A percentile compares a stretch with the other conserved stretches of the same genome.
Evolutionary conservation across 2,113 vertebrate genomes (phyloP).

Genomic region (Oriolus oriolus): DNA sequence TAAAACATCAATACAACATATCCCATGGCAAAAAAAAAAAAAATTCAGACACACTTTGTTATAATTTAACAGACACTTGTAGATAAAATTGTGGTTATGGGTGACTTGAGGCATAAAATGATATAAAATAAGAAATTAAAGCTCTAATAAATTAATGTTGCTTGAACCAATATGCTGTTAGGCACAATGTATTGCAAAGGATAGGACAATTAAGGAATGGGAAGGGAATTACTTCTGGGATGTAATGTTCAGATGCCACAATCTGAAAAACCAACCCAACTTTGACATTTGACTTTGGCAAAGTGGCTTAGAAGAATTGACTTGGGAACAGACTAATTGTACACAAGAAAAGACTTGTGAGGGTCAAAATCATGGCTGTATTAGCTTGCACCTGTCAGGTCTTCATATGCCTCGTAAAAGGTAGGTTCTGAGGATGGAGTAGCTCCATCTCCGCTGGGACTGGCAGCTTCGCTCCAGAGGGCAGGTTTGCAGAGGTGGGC

Average conservation of each 20-base stretch:
- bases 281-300: neutral
- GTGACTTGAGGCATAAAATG: constrained; percentile 16
- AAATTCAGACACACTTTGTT: neutral
- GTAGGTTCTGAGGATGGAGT: neutral
- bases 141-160: constrained; percentile 31
- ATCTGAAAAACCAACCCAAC: neutral
- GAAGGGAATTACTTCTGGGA: neutral
- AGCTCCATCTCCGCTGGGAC: neutral
- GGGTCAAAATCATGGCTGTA: neutral
- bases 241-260: neutral
- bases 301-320: neutral
- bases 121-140: constrained; percentile 27
- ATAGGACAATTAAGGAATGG: neutral
- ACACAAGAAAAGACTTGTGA: fast-evolving
- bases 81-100: constrained; percentile 37
- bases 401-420: neutral
- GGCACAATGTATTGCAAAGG: neutral
- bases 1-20: neutral
- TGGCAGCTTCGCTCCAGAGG: neutral
- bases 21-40: neutral
- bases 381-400: neutral
- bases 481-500: neutral
- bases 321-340: neutral
- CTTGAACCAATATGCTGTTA: constrained; percentile 11
- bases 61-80: constrained; percentile 13